A percentile compares a stretch with the other conserved stretches of the same genome.
phyloP scores from a whole-genome alignment of 2,888 invertebrate genomes.

The Ryuthela nishihirai region DNA sequence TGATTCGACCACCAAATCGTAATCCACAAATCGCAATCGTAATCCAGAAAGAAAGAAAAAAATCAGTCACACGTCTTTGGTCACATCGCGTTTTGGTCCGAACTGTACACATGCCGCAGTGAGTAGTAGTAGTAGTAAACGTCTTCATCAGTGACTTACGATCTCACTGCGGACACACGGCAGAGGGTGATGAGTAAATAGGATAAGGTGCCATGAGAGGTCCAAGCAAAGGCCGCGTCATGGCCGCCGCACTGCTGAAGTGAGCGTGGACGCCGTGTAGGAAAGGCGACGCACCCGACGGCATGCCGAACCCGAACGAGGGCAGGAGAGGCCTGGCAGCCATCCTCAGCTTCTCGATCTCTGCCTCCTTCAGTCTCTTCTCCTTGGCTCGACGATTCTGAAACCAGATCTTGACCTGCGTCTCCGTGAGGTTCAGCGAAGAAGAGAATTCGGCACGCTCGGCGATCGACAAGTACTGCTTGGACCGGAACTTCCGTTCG shows the following conservation, averaged over 20 bases:
- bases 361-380: conserved; percentile 93
- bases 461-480: conserved; percentile 91
- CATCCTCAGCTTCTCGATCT: conserved; percentile 84
- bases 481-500: conserved; percentile 90
- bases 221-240: conserved; percentile 15
- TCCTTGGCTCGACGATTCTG: conserved; percentile 69
- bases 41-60: no score
- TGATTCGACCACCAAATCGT: no score
- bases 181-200: conserved; percentile 25
- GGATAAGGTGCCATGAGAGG: conserved; percentile 36
- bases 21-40: no score
- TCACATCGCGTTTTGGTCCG: no score
- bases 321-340: conserved; percentile 75
- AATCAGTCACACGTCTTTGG: no score
- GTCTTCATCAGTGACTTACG: no score
- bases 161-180: conserved; percentile 28
- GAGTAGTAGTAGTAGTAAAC: no score
- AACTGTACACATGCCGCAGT: no score
- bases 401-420: conserved; percentile 70
- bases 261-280: conserved; percentile 17
- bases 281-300: conserved; percentile 21
- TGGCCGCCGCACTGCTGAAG: conserved; percentile 12
- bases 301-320: conserved; percentile 56
- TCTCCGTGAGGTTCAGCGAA: conserved; percentile 83
- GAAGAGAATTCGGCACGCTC: conserved; percentile 92